phyloP scores from a whole-genome alignment of 2,888 invertebrate genomes.

The Autographa gamma region DNA sequence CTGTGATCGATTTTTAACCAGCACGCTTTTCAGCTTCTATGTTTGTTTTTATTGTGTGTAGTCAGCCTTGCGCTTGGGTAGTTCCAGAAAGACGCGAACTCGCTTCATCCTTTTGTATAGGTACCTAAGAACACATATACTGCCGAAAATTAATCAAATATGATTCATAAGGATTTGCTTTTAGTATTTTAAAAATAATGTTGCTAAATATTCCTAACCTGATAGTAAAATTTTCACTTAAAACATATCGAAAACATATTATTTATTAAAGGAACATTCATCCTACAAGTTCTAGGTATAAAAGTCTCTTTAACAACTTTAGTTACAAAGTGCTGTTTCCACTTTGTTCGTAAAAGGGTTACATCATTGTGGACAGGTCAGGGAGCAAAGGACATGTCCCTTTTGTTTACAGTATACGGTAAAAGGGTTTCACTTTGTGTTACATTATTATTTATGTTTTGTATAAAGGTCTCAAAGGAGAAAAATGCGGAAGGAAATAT shows the following conservation, averaged over 20 bases:
- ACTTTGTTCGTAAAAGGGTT: slow-evolving; percentile 15
- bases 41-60: too few relatives aligned
- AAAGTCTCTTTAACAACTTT: neutral
- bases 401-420: slow-evolving; percentile 11
- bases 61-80: too few relatives aligned
- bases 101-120: too few relatives aligned
- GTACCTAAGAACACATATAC: too few relatives aligned
- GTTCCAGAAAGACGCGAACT: too few relatives aligned
- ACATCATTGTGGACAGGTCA: neutral
- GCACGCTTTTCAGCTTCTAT: too few relatives aligned
- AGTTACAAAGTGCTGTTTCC: neutral
- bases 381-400: neutral
- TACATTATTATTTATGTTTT: neutral
- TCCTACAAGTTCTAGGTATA: neutral
- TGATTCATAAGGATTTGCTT: too few relatives aligned
- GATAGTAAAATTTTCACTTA: neutral
- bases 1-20: too few relatives aligned
- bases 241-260: neutral
- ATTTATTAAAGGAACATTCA: neutral
- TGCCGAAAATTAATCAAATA: too few relatives aligned
- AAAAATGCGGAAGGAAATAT: neutral
- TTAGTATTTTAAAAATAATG: too few relatives aligned
- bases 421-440: neutral
- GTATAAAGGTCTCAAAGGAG: neutral
- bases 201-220: too few relatives aligned